A percentile compares a stretch with the other conserved stretches of the same genome.
Evolutionary conservation across 2,113 vertebrate genomes (phyloP).

Genomic region (Tauraco erythrolophus): DNA sequence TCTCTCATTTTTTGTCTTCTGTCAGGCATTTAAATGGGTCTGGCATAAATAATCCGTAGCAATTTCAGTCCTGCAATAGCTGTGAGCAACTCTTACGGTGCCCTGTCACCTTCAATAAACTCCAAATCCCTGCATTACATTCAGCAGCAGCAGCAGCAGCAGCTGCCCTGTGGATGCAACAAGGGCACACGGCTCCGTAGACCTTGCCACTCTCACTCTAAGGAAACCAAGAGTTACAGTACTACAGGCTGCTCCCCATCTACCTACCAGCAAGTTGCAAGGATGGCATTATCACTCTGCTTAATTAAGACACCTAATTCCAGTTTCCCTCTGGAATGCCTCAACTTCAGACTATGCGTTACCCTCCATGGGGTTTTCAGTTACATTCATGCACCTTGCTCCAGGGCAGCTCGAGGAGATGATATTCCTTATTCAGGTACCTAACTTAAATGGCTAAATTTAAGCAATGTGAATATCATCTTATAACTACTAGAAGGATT

Average conservation of each 20-base stretch:
- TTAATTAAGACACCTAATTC: not conserved
- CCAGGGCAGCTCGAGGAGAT: not conserved
- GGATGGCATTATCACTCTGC: not conserved
- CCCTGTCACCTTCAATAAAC: not conserved
- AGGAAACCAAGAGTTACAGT: not conserved
- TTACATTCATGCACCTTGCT: not conserved
- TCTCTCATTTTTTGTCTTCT: not conserved
- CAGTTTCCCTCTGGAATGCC: not conserved
- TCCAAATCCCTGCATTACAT: not conserved
- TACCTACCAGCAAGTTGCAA: not conserved
- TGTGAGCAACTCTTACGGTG: not conserved
- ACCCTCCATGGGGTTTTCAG: not conserved
- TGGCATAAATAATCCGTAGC: not conserved
- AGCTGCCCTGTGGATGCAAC: too few relatives aligned
- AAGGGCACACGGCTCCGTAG: not conserved
- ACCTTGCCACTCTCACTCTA: accelerated
- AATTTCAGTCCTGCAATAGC: not conserved
- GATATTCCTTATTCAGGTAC: not conserved
- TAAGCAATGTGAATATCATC: not conserved
- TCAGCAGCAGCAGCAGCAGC: not conserved
- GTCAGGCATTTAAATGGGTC: not conserved
- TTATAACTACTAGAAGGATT: not conserved
- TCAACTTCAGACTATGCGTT: not conserved
- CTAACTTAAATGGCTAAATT: not conserved
- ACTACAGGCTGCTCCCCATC: not conserved